Evolutionary conservation across 2,113 vertebrate genomes (phyloP).

Genomic region (Crotalus helleri): DNA sequence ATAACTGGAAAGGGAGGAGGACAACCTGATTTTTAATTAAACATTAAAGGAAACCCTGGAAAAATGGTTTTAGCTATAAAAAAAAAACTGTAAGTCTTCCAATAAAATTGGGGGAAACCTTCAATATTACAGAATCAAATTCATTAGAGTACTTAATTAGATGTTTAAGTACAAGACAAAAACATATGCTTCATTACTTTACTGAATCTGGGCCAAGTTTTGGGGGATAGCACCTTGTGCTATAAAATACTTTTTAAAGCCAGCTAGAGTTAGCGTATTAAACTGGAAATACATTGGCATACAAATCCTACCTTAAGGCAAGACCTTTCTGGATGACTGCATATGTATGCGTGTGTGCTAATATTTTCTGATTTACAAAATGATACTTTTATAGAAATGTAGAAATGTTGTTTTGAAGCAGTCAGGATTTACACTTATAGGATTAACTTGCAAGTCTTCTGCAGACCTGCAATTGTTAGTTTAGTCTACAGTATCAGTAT

Average conservation of each 20-base stretch:
- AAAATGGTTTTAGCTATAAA: not conserved
- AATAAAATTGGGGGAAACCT: not conserved
- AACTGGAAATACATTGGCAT: not conserved
- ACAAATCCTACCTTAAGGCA: not conserved
- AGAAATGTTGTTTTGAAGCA: not conserved
- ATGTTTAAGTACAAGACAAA: conserved; percentile 10
- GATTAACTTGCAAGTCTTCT: not conserved
- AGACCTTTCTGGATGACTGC: not conserved
- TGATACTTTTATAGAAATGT: not conserved
- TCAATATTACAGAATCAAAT: conserved; percentile 8
- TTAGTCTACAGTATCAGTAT: too few species aligned
- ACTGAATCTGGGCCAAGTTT: not conserved
- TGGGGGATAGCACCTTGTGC: not conserved
- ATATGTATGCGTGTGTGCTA: not conserved
- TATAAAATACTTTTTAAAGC: not conserved
- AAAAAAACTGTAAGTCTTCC: not conserved
- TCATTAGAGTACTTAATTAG: conserved; percentile 25
- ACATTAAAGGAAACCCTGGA: not conserved
- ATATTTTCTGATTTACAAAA: not conserved
- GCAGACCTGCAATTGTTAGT: not conserved
- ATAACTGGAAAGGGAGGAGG: not conserved
- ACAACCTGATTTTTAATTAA: not conserved
- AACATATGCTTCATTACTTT: conserved; percentile 4
- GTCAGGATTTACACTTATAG: not conserved
- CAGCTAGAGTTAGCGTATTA: not conserved